Conservation (phyloP, 2,797 vertebrate genomes). For the Prunella strophiata region DNA sequence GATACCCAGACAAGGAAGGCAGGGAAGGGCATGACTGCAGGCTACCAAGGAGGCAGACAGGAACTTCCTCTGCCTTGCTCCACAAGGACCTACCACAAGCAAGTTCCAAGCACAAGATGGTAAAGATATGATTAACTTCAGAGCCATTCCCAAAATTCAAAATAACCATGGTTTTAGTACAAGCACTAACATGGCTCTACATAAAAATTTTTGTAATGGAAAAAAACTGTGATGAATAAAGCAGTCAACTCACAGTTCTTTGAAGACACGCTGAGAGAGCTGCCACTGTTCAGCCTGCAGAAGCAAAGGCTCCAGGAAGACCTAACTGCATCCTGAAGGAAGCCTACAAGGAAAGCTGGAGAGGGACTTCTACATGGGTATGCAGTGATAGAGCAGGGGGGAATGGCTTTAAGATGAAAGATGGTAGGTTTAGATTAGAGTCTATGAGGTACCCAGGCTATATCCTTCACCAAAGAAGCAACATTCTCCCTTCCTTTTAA, state of each 20-base stretch:
- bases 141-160: not conserved
- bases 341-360: not conserved
- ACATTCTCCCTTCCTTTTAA: not conserved
- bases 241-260: not conserved
- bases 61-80: not conserved
- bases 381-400: not conserved
- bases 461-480: not conserved
- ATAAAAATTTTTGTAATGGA: not conserved
- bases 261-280: not conserved
- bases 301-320: not conserved
- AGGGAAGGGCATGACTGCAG: not conserved
- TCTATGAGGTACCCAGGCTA: not conserved
- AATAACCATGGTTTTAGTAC: not conserved
- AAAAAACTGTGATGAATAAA: not conserved
- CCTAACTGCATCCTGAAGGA: not conserved
- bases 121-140: not conserved
- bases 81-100: not conserved
- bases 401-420: not conserved
- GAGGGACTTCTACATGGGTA: not conserved
- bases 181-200: not conserved
- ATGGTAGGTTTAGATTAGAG: not conserved
- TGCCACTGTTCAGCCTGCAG: not conserved
- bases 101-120: not conserved
- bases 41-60: not conserved
- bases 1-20: not conserved